phyloP scores from a whole-genome alignment of 2,888 invertebrate species.

The Parascotia fuliginaria region DNA sequence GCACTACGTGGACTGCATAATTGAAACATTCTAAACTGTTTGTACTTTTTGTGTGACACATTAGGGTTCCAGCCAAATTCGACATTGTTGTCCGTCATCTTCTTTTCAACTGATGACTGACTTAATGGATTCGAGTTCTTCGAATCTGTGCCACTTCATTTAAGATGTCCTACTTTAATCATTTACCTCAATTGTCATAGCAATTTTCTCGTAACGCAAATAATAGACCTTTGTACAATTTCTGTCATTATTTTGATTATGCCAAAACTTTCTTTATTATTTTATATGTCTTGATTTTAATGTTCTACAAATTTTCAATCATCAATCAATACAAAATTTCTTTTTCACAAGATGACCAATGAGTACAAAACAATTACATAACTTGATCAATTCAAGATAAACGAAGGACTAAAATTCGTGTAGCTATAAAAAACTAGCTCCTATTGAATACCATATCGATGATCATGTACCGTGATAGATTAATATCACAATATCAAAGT shows the following conservation, averaged over 20 bases:
- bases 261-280: no score
- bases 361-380: no score
- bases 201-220: no score
- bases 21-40: not conserved
- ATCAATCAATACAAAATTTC: no score
- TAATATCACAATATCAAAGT: slow-evolving; percentile 23
- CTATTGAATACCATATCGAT: slow-evolving; percentile 26
- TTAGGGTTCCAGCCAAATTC: not conserved
- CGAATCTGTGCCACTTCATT: not conserved
- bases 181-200: not conserved
- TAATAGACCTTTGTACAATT: no score
- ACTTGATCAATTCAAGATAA: not conserved
- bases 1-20: not conserved
- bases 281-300: no score
- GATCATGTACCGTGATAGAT: slow-evolving; percentile 12
- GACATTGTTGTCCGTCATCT: not conserved
- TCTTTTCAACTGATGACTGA: not conserved
- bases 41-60: not conserved
- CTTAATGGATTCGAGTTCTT: not conserved
- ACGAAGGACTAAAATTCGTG: not conserved
- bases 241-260: no score
- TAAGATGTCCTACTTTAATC: not conserved
- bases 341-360: no score
- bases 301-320: no score
- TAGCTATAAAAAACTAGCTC: slow-evolving; percentile 21